A percentile compares a stretch with the other conserved stretches of the same genome.
Conservation (phyloP, 2,113 vertebrate genomes). For the Hucho hucho region DNA sequence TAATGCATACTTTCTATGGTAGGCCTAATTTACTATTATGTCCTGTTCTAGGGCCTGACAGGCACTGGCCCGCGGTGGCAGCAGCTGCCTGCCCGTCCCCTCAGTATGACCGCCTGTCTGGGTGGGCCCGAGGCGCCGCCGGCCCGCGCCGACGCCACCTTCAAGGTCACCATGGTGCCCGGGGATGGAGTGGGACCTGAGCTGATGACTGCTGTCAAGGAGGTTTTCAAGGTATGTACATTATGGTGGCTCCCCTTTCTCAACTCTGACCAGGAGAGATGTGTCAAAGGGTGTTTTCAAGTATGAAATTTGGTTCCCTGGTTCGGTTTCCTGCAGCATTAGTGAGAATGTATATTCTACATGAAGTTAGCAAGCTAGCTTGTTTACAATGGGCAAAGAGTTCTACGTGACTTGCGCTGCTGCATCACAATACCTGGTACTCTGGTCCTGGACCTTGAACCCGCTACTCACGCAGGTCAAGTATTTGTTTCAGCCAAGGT, state of each 20-base stretch:
- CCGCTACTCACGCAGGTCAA: too few relatives aligned
- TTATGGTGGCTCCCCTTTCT: neutral
- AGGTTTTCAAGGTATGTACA: slow-evolving; percentile 87
- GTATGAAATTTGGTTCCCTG: too few relatives aligned
- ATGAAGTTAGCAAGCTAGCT: too few relatives aligned
- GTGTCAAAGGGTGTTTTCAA: neutral
- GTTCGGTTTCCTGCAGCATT: too few relatives aligned
- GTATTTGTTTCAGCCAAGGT: too few relatives aligned
- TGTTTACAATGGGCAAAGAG: too few relatives aligned
- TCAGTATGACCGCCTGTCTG: slow-evolving; percentile 60
- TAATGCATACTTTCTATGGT: neutral
- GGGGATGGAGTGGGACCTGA: slow-evolving; percentile 94
- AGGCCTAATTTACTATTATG: neutral
- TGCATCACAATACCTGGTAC: too few relatives aligned
- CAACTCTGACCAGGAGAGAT: neutral
- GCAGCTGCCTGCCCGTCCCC: slow-evolving; percentile 53
- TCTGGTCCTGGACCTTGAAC: too few relatives aligned
- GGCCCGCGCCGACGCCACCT: slow-evolving; percentile 75
- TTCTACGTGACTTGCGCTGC: too few relatives aligned
- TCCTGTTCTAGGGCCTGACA: slow-evolving; percentile 56
- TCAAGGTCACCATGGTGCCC: slow-evolving; percentile 92
- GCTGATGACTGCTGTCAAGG: slow-evolving; percentile 93
- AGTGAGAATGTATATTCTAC: too few relatives aligned
- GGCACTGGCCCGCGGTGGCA: slow-evolving; percentile 41
- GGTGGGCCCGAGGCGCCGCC: slow-evolving; percentile 55